Base-by-base conservation (phyloP, 2,888 invertebrate species). In the Muscina levida region DNA sequence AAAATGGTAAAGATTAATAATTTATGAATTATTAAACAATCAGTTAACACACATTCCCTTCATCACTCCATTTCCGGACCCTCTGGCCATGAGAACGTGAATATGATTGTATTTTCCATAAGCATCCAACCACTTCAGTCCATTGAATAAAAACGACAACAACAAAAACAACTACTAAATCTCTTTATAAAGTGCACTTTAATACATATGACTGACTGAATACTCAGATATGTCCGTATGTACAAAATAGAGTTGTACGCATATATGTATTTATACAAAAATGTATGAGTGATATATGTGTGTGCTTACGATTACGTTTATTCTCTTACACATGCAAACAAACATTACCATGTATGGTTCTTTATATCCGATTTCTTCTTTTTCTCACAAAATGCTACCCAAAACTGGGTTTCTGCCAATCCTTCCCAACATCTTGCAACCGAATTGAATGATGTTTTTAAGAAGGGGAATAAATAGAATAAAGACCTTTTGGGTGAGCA, bases 111-210 rank as follows among this genome's bases (percentile, higher is more conserved):
- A n/a, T 15, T 66, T 46, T 26, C 15, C 46, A 31, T 57, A 17
- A 31, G 17, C 24, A n/a, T 26, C 11, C 1, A 56, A 56, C 56
- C n/a, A 26, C 56, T 26, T 4, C 56, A 24, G 15, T 31, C 31
- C 31, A 17, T 57, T 13, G 37, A n/a, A 6, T 11, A 6, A 56
- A 26, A 46, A n/a, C 6, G 17, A 15, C n/a, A 56, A 57, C 31
- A 51, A 22, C 19, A 51, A 37, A 11, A 31, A n/a, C 57, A 37
- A 57, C 57, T 76, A 66, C 72, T 70, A 73, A 77, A 80, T 73
- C 80, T 57, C 67, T 44, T 72, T 77, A 76, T 77, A 77, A 80
- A 80, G 80, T 77, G 73, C 59, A 71, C 67, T 66, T 73, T 71
- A 26, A 2, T 57, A 57, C 53, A 67, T 75, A 48, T 48, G 48